Evolutionary conservation across 2,797 vertebrate species (phyloP).

Genomic region (Astyanax mexicanus): DNA sequence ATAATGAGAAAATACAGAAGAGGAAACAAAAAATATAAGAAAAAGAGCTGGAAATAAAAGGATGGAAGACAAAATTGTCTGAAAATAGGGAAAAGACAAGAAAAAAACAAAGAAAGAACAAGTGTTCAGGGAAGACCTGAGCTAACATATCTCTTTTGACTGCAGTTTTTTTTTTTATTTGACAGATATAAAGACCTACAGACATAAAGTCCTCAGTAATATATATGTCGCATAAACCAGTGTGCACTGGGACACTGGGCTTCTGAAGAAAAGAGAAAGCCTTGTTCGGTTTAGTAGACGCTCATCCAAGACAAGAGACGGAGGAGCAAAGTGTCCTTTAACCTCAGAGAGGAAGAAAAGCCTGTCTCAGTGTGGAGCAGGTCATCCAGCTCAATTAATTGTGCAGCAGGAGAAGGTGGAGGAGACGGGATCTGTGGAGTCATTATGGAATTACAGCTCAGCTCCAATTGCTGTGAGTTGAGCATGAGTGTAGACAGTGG

Average conservation of each 20-base stretch:
- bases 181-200: not conserved
- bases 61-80: too few relatives aligned
- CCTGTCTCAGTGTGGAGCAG: not conserved
- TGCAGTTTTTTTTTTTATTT: too few relatives aligned
- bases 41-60: not conserved
- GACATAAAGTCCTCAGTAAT: too few relatives aligned
- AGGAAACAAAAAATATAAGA: not conserved
- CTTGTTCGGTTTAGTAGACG: not conserved
- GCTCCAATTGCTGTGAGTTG: not conserved
- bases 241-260: not conserved
- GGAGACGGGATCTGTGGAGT: not conserved
- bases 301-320: not conserved
- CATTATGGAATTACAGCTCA: not conserved
- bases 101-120: not conserved
- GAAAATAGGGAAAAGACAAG: too few relatives aligned
- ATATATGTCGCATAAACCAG: not conserved
- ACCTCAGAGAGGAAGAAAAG: not conserved
- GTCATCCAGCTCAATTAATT: not conserved
- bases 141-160: not conserved
- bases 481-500: not conserved
- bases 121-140: too few relatives aligned
- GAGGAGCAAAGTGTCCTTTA: conserved; percentile 1
- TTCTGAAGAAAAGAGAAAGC: not conserved
- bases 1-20: not conserved
- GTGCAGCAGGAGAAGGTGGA: not conserved